Base-by-base conservation (phyloP, 2,888 invertebrate genomes). In the Beris morrisii region DNA sequence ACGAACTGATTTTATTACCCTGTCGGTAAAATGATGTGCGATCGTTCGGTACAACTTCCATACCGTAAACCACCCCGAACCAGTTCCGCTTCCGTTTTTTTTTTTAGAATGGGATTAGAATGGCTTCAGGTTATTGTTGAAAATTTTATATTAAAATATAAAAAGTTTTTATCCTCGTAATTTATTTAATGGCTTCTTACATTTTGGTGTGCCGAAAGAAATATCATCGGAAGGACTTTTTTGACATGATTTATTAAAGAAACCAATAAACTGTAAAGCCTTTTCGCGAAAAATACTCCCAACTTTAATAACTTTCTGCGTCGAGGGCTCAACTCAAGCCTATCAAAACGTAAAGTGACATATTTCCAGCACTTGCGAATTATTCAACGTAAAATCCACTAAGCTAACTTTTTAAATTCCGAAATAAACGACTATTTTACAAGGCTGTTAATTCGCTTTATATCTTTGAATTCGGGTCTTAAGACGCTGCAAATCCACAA, bases 251-350 rank as follows among this genome's bases (percentile, higher is more conserved):
- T 61, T 61, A 61, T 61, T 46, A 46, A 46, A 61, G 43, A 52
- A 52, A 32, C 61, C 61, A 61, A 61, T 61, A 61, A 61, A 61
- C 50, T 52, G 52, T 61, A 52, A 61, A 50, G 50, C 46, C 61
- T 48, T 61, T 38, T 44, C 61, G 38, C 32, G 61, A 61, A 61
- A 28, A 38, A 43, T 52, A 61, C 28, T 38, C 22, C 28, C 50
- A 61, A 61, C 38, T 61, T 61, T 50, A 52, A 61, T 61, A 61
- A 61, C 61, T 50, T 38, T n/a, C 12, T 52, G 28, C 46, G 58
- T 38, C 22, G 5, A 13, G 1, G 31, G 50, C 50, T 59, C 46
- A 22, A 22, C 22, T 59, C 46, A 59, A 59, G 46, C 31, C 38
- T 48, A 11, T 5, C n/a, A 59, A 50, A 22, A 61, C 50, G 50